phyloP scores from a whole-genome alignment of 1,140 invertebrate genomes.

The Argopecten irradians region DNA sequence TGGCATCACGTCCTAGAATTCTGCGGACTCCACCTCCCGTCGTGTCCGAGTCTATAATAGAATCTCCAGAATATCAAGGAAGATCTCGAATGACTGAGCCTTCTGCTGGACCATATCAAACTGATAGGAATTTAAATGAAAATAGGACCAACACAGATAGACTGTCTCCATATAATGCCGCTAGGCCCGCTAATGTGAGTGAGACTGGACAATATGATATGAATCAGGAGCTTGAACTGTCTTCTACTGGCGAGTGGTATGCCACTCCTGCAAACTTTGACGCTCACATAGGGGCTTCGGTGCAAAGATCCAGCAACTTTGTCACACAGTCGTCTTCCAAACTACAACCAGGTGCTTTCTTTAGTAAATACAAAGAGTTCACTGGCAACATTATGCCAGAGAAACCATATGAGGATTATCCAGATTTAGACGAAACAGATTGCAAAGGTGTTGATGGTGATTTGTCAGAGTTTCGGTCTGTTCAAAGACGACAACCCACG shows the following conservation, averaged over 20 bases:
- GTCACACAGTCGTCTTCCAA: not conserved
- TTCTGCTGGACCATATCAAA: not conserved
- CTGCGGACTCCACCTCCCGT: slow-evolving; percentile 45
- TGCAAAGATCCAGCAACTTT: slow-evolving; percentile 44
- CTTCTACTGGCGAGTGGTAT: slow-evolving; percentile 57
- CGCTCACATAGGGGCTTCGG: slow-evolving; percentile 52
- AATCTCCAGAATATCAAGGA: not conserved
- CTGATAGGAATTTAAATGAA: not conserved
- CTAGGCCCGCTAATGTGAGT: not conserved
- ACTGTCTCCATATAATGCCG: not conserved
- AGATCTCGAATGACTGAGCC: not conserved
- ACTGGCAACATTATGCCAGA: not conserved
- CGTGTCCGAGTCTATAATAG: not conserved
- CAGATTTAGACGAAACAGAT: slow-evolving; percentile 24
- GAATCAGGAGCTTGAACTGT: not conserved
- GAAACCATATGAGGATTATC: not conserved
- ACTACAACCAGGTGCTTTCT: slow-evolving; percentile 5
- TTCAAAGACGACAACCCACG: slow-evolving; percentile 42
- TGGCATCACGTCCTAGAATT: slow-evolving; percentile 44
- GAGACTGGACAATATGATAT: not conserved
- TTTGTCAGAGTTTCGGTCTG: slow-evolving; percentile 49
- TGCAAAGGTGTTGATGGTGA: slow-evolving; percentile 41
- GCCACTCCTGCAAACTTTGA: slow-evolving; percentile 57
- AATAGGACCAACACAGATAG: not conserved
- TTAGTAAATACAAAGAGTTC: slow-evolving; percentile 5